A percentile compares a stretch with the other conserved stretches of the same genome.
Conservation (phyloP, 2,797 vertebrate genomes). For the Sebastes glaucus region DNA sequence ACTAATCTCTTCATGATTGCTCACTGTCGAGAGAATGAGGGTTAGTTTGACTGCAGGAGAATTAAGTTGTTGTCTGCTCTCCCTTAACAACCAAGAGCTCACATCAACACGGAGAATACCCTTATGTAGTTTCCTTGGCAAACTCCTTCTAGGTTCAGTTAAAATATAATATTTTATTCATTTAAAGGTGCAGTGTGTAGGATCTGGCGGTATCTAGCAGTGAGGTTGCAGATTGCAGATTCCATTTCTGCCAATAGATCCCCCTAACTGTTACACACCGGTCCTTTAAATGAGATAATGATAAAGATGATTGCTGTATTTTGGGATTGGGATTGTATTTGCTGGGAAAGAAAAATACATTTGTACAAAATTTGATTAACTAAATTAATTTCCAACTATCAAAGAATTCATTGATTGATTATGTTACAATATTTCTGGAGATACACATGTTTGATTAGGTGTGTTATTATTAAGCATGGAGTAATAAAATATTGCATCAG, state of each 20-base stretch:
- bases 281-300: too few species aligned
- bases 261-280: too few species aligned
- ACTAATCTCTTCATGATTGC: conserved; percentile 12
- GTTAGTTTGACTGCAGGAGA: conserved; percentile 26
- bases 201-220: too few species aligned
- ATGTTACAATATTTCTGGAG: not conserved
- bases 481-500: not conserved
- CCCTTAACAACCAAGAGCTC: conserved; percentile 15
- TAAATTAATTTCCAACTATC: not conserved
- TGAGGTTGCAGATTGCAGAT: too few species aligned
- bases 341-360: not conserved
- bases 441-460: not conserved
- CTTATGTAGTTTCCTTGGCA: not conserved
- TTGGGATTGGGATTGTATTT: not conserved
- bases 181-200: not conserved
- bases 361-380: not conserved
- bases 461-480: not conserved
- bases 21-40: not conserved
- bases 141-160: not conserved
- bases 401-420: not conserved
- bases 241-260: too few species aligned
- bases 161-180: not conserved
- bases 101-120: conserved; percentile 4
- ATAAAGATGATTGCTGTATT: not conserved
- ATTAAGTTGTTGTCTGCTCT: conserved; percentile 36